Conservation (phyloP, 2,113 vertebrate genomes). For the Istiophorus platypterus region DNA sequence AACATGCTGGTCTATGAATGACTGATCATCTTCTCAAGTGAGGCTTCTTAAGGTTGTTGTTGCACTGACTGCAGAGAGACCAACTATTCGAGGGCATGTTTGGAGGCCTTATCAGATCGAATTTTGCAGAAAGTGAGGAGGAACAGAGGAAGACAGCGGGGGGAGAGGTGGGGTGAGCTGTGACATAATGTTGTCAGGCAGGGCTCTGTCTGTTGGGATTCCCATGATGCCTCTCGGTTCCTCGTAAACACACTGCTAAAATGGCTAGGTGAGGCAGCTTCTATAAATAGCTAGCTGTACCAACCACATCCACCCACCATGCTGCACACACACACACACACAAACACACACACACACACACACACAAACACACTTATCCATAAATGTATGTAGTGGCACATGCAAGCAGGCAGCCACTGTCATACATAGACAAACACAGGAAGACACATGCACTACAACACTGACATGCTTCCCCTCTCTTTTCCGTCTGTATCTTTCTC, state of each 20-base stretch:
- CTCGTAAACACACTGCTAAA: slow-evolving; percentile 58
- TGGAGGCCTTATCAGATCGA: not conserved
- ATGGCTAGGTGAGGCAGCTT: slow-evolving; percentile 48
- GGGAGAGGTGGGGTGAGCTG: slow-evolving; percentile 27
- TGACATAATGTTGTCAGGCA: slow-evolving; percentile 56
- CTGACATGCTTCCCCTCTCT: slow-evolving; percentile 23
- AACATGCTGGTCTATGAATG: slow-evolving; percentile 6
- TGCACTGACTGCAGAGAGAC: slow-evolving; percentile 9
- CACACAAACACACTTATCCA: slow-evolving; percentile 33
- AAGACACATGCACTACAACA: not conserved
- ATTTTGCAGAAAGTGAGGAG: not conserved
- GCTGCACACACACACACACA: slow-evolving; percentile 24
- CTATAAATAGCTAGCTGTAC: slow-evolving; percentile 66
- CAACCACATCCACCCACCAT: slow-evolving; percentile 32
- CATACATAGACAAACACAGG: slow-evolving; percentile 36
- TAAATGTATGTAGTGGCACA: slow-evolving; percentile 52
- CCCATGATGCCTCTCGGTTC: slow-evolving; percentile 60
- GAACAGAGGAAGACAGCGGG: slow-evolving; percentile 14
- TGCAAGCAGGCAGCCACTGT: slow-evolving; percentile 25
- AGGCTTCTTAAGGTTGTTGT: slow-evolving; percentile 7
- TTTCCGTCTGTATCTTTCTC: not conserved
- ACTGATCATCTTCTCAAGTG: not conserved
- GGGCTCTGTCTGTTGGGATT: slow-evolving; percentile 43
- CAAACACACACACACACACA: slow-evolving; percentile 32
- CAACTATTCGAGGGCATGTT: slow-evolving; percentile 10